Evolutionary conservation across 2,888 invertebrate species (phyloP), one percentile per base, ranked within the genome.

Genomic region (Caenorhabditis uteleia): DNA sequence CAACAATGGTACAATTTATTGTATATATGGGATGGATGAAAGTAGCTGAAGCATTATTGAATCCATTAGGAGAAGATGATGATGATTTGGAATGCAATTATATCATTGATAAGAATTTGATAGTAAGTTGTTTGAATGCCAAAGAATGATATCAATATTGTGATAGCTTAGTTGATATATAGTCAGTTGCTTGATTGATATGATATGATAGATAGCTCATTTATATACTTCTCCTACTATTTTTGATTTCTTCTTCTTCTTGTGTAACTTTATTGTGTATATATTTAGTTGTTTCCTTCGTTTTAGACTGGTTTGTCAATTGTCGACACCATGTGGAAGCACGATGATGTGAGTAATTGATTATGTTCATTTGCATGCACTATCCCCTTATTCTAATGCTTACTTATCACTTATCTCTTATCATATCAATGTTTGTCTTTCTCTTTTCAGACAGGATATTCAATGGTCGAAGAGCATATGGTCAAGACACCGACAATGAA

Each of bases 51-150:
- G 80, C 80, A 2, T 62, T 80, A 42, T 56, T 80, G 33, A 80
- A 80, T 57, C 80, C 80, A 4, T 45, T 80, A 16, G 80, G 80
- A 38, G 72, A 76, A 27, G 74, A 74, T 34, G 72, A 73, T 39
- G 73, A 76, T 34, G 70, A 73, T 66, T 46, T 76, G 18, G 72
- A 77, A 39, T 75, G 77, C 60, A 80, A 80, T 34, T 80, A 77
- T 40, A 71, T 80, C 27, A 77, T 80, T 44, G 80, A 80, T 67
- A 79, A 78, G 57, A 80, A 80, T 61, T 59, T 80, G 8, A 77
- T 80, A 31, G 76, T 73, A 43, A 69, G 76, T 65, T 33, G 29
- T 49, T 33, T 18, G 34, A n/a, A 14, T 33, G 14, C 14, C 5
- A 21, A 31, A 20, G n/a, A 20, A 20, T n/a, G 3, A 4, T 12